Base-by-base conservation (phyloP, 37 sponge, comb jelly and placozoan genomes). In the Chondrosia reniformis region DNA sequence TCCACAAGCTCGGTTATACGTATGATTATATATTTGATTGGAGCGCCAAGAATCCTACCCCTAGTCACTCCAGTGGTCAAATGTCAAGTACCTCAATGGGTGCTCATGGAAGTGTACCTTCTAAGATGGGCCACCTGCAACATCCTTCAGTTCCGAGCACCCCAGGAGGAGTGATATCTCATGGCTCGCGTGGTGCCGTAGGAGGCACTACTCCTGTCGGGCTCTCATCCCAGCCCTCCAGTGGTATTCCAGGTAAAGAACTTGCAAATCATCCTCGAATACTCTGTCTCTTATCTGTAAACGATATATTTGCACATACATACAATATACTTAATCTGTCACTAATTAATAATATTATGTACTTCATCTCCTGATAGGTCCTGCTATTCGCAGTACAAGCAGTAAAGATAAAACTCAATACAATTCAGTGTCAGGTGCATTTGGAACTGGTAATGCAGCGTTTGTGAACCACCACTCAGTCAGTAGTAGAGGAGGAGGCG, bases 11-110 rank as follows among this genome's bases (percentile, higher is more conserved):
- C 13, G 94, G 96, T n/a, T 98, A 89, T 83, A 88, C 94, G 30
- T 98, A 98, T 63, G 99, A 98, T 71, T 98, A 93, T 76, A 91
- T 92, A 12, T 98, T 93, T 76, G 99, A 98, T 84, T 98, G 99
- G 99, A 98, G 93, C 66, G 85, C 94, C 15, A 69, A 69, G 72
- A 69, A 69, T 24, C 4, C 72, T 40, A 40, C 72, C 3, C 41
- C 72, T 17, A 24, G 72, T 40, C 72, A 69, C 72, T 38, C 72
- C 43, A 43, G 44, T 7, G 43, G 72, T 25, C 72, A 69, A 44
- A 41, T 34, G 25, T 69, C 72, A 41, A 69, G 44, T 38, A 44
- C 44, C 4, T 41, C 36, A 2, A 25, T 36, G 6, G 58, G 27
- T 28, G 58, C 27, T 24, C 72, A 69, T 40, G 67, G 67, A 39